phyloP scores from a whole-genome alignment of 2,797 vertebrate species.

The Hydrophis major region DNA sequence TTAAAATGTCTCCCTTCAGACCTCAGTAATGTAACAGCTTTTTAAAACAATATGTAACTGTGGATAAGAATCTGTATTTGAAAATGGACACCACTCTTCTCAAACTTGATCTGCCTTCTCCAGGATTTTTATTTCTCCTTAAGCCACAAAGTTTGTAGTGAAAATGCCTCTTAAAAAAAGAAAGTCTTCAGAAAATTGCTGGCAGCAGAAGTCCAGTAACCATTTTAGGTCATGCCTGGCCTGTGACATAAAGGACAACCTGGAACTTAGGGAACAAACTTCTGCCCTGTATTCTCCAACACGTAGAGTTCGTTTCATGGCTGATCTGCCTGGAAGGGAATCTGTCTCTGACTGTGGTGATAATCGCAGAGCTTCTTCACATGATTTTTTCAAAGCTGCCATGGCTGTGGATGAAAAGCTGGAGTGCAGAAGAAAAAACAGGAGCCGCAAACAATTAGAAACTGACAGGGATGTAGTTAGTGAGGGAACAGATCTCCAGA shows the following conservation, averaged over 20 bases:
- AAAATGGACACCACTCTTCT: conserved; percentile 5
- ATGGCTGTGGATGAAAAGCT: conserved; percentile 54
- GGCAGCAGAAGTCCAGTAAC: conserved; percentile 29
- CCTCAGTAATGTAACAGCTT: not conserved
- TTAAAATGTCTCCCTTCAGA: not conserved
- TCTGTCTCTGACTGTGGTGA: conserved; percentile 39
- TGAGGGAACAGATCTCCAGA: conserved; percentile 22
- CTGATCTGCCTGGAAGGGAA: conserved; percentile 33
- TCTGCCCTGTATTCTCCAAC: not conserved
- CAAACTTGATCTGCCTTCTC: not conserved
- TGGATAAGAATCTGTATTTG: not conserved
- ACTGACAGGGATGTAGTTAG: conserved; percentile 24
- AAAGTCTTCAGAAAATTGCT: conserved; percentile 48
- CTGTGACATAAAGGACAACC: not conserved
- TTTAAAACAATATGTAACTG: not conserved
- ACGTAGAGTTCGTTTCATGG: conserved; percentile 43
- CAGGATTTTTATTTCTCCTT: conserved; percentile 11
- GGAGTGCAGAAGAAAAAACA: conserved; percentile 51
- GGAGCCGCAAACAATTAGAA: conserved; percentile 41
- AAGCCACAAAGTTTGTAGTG: not conserved
- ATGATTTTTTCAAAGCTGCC: conserved; percentile 53
- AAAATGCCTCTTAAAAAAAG: conserved; percentile 56
- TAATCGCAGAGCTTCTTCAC: conserved; percentile 41
- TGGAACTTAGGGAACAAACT: conserved; percentile 6
- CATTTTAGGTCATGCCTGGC: conserved; percentile 6